phyloP scores from a whole-genome alignment of 2,888 invertebrate species.

The Neoaliturus tenellus region DNA sequence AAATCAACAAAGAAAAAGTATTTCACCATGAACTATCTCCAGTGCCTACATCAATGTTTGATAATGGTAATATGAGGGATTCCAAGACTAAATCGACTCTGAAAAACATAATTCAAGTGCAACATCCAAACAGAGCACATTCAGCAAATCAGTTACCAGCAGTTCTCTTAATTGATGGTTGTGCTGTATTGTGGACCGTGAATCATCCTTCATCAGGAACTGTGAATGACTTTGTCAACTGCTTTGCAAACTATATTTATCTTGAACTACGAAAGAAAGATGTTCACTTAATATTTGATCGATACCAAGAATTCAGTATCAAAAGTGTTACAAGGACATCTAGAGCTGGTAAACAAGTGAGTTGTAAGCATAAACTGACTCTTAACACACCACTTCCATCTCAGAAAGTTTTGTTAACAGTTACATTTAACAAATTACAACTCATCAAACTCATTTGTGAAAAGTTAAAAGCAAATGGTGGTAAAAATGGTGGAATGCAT shows the following conservation, averaged over 20 bases:
- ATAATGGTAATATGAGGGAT: neutral
- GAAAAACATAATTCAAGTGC: neutral
- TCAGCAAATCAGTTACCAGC: constrained; percentile 29
- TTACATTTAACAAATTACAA: neutral
- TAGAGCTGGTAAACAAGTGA: constrained; percentile 9
- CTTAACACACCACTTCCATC: constrained; percentile 4
- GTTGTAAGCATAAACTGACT: neutral
- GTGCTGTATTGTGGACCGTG: constrained; percentile 6
- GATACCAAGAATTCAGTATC: constrained; percentile 1
- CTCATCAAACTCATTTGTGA: constrained; percentile 28
- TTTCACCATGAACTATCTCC: neutral
- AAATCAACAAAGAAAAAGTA: neutral
- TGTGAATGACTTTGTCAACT: constrained; percentile 11
- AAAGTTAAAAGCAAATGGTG: constrained; percentile 1
- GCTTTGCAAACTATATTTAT: neutral
- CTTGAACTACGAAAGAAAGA: neutral
- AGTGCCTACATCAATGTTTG: neutral
- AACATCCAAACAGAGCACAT: neutral
- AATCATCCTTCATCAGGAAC: constrained; percentile 11
- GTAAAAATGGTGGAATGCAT: neutral
- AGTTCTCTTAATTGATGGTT: neutral
- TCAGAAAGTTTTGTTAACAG: constrained; percentile 24
- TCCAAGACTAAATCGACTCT: neutral
- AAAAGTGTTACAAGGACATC: neutral
- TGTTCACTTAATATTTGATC: constrained; percentile 25